Evolutionary conservation across 2,113 vertebrate species (phyloP).

Genomic region (Festucalex cinctus): DNA sequence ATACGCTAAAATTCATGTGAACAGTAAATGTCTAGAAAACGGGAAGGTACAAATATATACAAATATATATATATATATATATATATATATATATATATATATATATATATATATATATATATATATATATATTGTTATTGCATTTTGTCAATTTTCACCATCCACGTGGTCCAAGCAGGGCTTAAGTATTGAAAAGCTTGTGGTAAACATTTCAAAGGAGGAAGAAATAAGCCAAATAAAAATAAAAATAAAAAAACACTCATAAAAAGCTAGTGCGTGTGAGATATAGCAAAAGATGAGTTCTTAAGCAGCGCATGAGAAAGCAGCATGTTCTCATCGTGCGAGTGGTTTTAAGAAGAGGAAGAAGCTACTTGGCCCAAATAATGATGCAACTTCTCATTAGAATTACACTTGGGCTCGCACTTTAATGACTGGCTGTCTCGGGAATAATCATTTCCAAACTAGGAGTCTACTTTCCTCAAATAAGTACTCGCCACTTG

Average conservation of each 20-base stretch:
- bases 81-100: no score
- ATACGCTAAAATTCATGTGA: no score
- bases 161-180: no score
- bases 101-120: no score
- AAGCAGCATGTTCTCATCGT: not conserved
- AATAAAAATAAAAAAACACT: not conserved
- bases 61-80: no score
- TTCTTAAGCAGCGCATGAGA: not conserved
- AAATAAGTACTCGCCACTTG: not conserved
- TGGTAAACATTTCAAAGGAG: no score
- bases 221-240: no score
- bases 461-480: not conserved
- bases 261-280: not conserved
- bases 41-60: no score
- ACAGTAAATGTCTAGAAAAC: no score
- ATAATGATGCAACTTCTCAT: conserved; percentile 10
- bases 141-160: no score
- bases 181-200: no score
- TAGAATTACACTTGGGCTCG: not conserved
- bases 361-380: not conserved
- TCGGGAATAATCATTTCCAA: conserved; percentile 3
- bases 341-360: not conserved
- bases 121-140: no score
- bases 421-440: not conserved
- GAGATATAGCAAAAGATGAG: not conserved